Base-by-base conservation (phyloP, 2,797 vertebrate species). In the Sphenodon punctatus region DNA sequence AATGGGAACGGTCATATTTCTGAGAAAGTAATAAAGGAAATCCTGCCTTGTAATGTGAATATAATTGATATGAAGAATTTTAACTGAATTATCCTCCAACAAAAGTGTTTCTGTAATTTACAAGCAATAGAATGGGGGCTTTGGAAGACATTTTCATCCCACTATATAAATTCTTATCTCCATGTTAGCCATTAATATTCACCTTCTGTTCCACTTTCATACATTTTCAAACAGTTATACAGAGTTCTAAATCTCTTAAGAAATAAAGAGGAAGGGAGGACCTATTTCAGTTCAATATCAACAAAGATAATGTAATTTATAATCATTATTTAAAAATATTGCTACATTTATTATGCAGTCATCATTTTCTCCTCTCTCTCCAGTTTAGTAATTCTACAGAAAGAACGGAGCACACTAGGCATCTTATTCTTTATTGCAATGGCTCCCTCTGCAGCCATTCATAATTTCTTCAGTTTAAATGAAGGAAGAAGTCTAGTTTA, bases 361-460 rank as follows among this genome's bases (percentile, higher is more conserved):
- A 68, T 13, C n/a, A 82, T 77, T 80, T 58, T 63, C 66, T 45
- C 36, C 22, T 55, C 49, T 51, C 10, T 59, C 32, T 66, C 34
- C 51, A 39, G 23, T 43, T 17, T 41, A n/a, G 49, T 12, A 56
- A 78, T 82, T 68, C 48, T 70, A 45, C 86, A 87, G 64, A 86
- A 86, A 75, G 46, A 89, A 64, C 34, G 78, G 89, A 85, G 73
- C 34, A 55, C 2, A 59, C 60, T 55, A 89, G 79, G 16, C 41
- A 45, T 53, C 8, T 74, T 81, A 30, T 89, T 83, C 67, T 75
- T 90, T 80, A 88, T 85, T 85, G 73, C 92, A 93, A 93, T 82
- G 86, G 92, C 91, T 94, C 92, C 92, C 92, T 92, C 92, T 94
- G 92, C 91, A 93, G 92, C 88, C 85, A 69, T 87, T 78, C 84